phyloP scores from a whole-genome alignment of 2,888 invertebrate species.

The Alsophila aescularia region DNA sequence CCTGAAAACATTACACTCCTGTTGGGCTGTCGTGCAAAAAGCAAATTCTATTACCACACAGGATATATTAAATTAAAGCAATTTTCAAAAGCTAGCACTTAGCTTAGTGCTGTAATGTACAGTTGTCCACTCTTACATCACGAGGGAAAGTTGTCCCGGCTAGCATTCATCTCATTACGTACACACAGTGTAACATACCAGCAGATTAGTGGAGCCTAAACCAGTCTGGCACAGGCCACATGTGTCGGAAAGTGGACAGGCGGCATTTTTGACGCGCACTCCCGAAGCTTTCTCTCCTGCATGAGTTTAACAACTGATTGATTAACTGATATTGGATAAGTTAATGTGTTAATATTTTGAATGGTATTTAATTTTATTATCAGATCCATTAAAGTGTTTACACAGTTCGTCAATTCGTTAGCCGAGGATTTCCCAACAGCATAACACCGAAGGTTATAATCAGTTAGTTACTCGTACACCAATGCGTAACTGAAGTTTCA shows the following conservation, averaged over 20 bases:
- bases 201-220: conserved; percentile 51
- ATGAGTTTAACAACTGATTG: conserved; percentile 1
- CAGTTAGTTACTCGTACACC: too few relatives aligned
- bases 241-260: conserved; percentile 67
- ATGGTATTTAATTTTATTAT: not conserved
- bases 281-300: conserved; percentile 67
- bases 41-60: too few relatives aligned
- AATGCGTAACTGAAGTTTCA: too few relatives aligned
- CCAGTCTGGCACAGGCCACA: conserved; percentile 57
- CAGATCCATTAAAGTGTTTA: too few relatives aligned
- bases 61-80: not conserved
- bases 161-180: conserved; percentile 31
- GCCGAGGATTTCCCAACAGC: too few relatives aligned
- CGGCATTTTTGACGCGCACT: conserved; percentile 69
- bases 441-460: too few relatives aligned
- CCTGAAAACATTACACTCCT: too few relatives aligned
- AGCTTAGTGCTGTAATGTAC: conserved; percentile 19
- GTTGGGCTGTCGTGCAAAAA: too few relatives aligned
- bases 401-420: too few relatives aligned
- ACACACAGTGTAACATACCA: conserved; percentile 30
- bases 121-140: conserved; percentile 31
- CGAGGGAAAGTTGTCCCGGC: conserved; percentile 38
- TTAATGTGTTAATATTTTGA: not conserved
- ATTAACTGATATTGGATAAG: conserved; percentile 1
- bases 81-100: not conserved